Conservation (phyloP, 2,888 invertebrate species). For the Carcina quercana region DNA sequence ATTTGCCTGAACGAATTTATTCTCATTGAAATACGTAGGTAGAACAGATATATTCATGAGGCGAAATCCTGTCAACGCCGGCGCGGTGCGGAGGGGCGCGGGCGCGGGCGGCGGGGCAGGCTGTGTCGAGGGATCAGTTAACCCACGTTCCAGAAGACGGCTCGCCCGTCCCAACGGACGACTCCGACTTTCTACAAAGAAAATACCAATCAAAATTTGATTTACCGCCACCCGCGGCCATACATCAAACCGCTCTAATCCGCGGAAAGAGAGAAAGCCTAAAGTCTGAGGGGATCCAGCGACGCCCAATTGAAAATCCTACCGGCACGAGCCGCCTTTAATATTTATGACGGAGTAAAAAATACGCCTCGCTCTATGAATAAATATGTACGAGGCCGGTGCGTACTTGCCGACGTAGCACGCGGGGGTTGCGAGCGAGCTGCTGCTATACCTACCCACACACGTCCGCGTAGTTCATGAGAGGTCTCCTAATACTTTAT, state of each 20-base stretch:
- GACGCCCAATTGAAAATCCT: slow-evolving; percentile 66
- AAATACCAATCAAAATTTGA: slow-evolving; percentile 75
- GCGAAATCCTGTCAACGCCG: no score
- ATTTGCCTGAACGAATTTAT: no score
- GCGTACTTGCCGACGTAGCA: no score
- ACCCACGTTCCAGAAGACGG: slow-evolving; percentile 52
- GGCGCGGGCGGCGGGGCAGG: slow-evolving; percentile 37
- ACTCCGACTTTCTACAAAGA: slow-evolving; percentile 68
- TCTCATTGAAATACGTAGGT: no score
- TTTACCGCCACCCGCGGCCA: slow-evolving; percentile 71
- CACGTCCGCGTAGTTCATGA: background rate
- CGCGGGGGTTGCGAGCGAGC: slow-evolving; percentile 3
- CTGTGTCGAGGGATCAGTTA: slow-evolving; percentile 66
- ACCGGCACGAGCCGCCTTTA: slow-evolving; percentile 48
- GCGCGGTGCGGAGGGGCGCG: no score
- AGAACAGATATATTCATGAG: no score
- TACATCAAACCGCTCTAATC: slow-evolving; percentile 68
- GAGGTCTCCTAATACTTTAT: no score
- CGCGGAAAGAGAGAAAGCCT: slow-evolving; percentile 61
- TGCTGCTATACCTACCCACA: background rate
- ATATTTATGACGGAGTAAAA: slow-evolving; percentile 66
- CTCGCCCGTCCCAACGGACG: slow-evolving; percentile 39
- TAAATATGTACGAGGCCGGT: slow-evolving; percentile 39
- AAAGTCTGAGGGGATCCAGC: slow-evolving; percentile 62
- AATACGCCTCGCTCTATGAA: slow-evolving; percentile 52